Conservation (phyloP, 2,888 invertebrate genomes). For the Amblyjoppa proteus region DNA sequence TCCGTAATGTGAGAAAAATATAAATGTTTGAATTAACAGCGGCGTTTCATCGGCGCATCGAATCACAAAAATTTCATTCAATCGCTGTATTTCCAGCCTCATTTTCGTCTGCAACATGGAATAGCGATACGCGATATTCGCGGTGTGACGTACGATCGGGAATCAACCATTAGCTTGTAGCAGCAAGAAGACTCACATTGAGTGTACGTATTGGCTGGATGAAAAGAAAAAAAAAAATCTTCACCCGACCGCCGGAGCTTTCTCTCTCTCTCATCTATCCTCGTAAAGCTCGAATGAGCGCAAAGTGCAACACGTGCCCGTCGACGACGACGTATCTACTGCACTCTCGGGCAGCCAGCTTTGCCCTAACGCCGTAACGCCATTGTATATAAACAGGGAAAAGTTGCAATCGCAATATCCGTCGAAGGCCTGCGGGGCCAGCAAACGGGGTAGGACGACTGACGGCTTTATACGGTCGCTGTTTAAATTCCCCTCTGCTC, state of each 20-base stretch:
- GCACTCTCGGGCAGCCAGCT: neutral
- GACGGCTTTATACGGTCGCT: constrained; percentile 21
- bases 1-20: neutral
- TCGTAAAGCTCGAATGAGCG: neutral
- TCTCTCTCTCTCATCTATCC: neutral
- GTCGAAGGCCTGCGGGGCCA: constrained; percentile 29
- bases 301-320: constrained; percentile 3
- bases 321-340: neutral
- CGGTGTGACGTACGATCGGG: no score
- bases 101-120: neutral
- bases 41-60: neutral
- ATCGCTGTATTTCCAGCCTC: no score
- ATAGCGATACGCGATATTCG: neutral
- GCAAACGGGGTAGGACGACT: neutral
- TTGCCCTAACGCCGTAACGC: neutral
- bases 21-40: neutral
- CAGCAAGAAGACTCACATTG: neutral
- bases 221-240: neutral
- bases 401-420: constrained; percentile 57
- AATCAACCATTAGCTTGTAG: neutral
- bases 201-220: neutral
- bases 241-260: neutral
- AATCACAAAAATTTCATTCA: neutral
- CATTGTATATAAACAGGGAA: constrained; percentile 22
- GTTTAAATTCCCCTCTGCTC: constrained; percentile 13